These are phyloP conservation scores for Sicus ferrugineus DNA, from an alignment of 2,888 invertebrate genomes.

Conservation along the genomic window DNA sequence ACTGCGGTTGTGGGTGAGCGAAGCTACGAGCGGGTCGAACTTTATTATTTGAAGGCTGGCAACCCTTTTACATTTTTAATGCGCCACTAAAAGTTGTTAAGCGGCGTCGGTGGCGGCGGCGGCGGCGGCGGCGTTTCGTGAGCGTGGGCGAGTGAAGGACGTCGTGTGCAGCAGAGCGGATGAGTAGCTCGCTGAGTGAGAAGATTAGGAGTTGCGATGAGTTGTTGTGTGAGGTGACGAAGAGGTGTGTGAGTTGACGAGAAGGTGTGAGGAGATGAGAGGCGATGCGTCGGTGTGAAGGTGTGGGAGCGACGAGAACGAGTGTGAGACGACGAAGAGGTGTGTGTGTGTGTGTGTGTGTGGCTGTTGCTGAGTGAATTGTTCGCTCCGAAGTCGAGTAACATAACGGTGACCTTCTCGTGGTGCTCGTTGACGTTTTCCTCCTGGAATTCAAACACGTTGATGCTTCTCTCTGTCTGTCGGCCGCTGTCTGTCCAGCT, in stretches of 20 bases:
- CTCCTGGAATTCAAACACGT: conserved; percentile 39
- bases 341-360: not conserved
- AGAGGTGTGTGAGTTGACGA: not conserved
- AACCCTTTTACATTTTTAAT: conserved; percentile 55
- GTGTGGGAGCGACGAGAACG: too few species aligned
- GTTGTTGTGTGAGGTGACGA: not conserved
- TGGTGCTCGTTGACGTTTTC: not conserved
- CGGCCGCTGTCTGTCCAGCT: not conserved
- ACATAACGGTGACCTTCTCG: not conserved
- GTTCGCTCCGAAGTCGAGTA: too few species aligned
- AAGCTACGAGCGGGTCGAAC: not conserved
- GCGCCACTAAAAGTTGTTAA: conserved; percentile 51
- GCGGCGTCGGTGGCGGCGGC: too few species aligned
- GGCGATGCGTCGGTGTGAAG: not conserved
- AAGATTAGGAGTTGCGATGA: too few species aligned
- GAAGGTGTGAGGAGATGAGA: too few species aligned
- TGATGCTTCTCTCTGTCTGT: conserved; percentile 29
- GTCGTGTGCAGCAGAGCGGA: too few species aligned
- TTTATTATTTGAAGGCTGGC: not conserved
- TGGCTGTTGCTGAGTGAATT: not conserved
- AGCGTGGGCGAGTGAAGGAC: too few species aligned
- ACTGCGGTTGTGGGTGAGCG: not conserved
- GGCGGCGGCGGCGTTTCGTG: too few species aligned
- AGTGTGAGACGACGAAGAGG: not conserved
- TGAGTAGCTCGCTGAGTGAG: too few species aligned